Conservation (phyloP, 1,140 invertebrate species). For the Listronotus bonariensis region DNA sequence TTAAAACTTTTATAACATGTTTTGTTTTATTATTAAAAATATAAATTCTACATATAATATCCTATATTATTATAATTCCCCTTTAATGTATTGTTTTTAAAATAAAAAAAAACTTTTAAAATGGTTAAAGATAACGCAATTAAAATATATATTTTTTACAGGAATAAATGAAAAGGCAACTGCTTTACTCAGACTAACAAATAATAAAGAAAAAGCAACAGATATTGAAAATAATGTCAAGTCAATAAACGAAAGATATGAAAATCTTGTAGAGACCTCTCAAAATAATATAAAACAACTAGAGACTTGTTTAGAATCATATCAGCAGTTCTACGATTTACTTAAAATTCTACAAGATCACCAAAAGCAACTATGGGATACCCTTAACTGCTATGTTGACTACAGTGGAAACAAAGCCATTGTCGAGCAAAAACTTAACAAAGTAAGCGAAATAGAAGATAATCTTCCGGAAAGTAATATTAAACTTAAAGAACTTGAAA, state of each 20-base stretch:
- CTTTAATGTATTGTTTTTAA: too few species aligned
- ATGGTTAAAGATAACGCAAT: too few species aligned
- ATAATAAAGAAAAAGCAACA: constrained; percentile 64
- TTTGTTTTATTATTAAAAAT: too few species aligned
- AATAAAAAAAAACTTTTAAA: too few species aligned
- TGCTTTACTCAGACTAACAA: constrained; percentile 64
- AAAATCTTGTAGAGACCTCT: constrained; percentile 66
- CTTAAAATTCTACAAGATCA: constrained; percentile 84
- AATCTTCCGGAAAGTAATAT: constrained; percentile 73
- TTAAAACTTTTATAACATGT: too few species aligned
- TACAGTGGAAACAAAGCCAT: constrained; percentile 80
- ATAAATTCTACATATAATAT: too few species aligned
- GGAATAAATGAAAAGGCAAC: constrained; percentile 83
- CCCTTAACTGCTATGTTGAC: constrained; percentile 75
- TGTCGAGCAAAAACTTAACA: constrained; percentile 72
- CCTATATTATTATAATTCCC: too few species aligned
- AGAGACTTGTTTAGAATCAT: constrained; percentile 75
- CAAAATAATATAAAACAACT: constrained; percentile 69
- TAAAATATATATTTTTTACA: constrained; percentile 36
- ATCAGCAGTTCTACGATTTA: constrained; percentile 84
- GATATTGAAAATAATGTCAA: constrained; percentile 71
- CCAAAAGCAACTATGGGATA: constrained; percentile 86
- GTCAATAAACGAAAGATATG: constrained; percentile 75
- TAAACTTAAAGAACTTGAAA: constrained; percentile 70
- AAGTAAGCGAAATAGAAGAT: constrained; percentile 78